A percentile compares a stretch with the other conserved stretches of the same genome.
Evolutionary conservation across 2,888 invertebrate species (phyloP).

Genomic region (Ctena decussata): DNA sequence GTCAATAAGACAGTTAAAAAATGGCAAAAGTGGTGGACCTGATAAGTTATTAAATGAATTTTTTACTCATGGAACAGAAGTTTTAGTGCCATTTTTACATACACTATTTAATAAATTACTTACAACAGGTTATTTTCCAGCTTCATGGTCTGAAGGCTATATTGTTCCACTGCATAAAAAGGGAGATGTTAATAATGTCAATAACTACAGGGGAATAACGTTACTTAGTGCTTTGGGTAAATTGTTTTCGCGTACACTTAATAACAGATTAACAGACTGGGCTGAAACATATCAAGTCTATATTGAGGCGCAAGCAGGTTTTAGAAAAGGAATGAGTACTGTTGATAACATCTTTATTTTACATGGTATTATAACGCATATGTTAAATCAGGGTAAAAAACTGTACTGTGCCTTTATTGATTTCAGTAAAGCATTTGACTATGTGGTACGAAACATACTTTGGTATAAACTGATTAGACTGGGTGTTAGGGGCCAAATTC

Average conservation of each 20-base stretch:
- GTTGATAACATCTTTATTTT: constrained; percentile 22
- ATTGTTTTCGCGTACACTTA: constrained; percentile 4
- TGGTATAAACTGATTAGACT: constrained; percentile 24
- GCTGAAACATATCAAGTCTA: background rate
- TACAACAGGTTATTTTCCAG: background rate
- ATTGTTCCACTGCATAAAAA: constrained; percentile 18
- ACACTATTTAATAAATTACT: constrained; percentile 16
- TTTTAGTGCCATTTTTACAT: background rate
- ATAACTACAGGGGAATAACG: constrained; percentile 27
- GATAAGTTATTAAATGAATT: constrained; percentile 21
- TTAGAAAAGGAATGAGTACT: constrained; percentile 6
- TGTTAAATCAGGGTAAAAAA: constrained; percentile 21
- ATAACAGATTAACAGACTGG: background rate
- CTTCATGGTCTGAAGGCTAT: constrained; percentile 1
- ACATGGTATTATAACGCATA: constrained; percentile 12
- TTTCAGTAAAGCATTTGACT: constrained; percentile 36
- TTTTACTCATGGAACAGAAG: constrained; percentile 8
- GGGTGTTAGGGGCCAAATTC: constrained; percentile 17
- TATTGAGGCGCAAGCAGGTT: background rate
- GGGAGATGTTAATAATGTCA: background rate
- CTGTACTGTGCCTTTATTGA: constrained; percentile 31
- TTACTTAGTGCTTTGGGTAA: constrained; percentile 12
- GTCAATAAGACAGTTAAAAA: background rate
- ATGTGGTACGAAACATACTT: constrained; percentile 12
- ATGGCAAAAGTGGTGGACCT: constrained; percentile 2